Evolutionary conservation across 1,140 invertebrate species (phyloP).

Genomic region (Augochlora pura): DNA sequence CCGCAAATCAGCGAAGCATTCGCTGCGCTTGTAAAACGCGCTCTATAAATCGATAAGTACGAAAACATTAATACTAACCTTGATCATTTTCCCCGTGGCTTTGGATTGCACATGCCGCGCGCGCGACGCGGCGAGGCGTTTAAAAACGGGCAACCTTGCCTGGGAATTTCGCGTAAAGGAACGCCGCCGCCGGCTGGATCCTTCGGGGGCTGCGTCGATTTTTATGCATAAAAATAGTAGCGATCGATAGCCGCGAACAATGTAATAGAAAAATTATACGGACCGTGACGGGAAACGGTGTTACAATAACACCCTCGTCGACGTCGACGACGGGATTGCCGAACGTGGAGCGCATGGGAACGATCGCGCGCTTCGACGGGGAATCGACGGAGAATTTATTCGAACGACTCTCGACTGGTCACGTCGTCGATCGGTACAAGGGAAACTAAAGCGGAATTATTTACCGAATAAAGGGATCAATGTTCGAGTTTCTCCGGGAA

Average conservation of each 20-base stretch:
- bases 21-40: not conserved
- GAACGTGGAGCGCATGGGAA: not conserved
- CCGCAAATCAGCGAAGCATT: too few relatives aligned
- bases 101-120: constrained; percentile 3
- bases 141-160: not conserved
- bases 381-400: not conserved
- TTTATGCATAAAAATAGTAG: constrained; percentile 35
- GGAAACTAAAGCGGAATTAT: too few relatives aligned
- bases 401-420: too few relatives aligned
- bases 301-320: not conserved
- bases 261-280: constrained; percentile 29
- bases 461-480: too few relatives aligned
- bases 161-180: constrained; percentile 9
- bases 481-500: too few relatives aligned
- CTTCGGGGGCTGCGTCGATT: constrained; percentile 6
- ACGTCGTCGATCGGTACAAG: too few relatives aligned
- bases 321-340: too few relatives aligned
- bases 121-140: not conserved
- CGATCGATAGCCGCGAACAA: constrained; percentile 15
- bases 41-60: constrained; percentile 16
- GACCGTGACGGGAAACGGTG: not conserved
- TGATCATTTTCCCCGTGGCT: constrained; percentile 11
- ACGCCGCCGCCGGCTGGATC: not conserved
- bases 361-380: too few relatives aligned
- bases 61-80: constrained; percentile 19